phyloP scores from a whole-genome alignment of 2,888 invertebrate genomes.

The Lobophora halterata region DNA sequence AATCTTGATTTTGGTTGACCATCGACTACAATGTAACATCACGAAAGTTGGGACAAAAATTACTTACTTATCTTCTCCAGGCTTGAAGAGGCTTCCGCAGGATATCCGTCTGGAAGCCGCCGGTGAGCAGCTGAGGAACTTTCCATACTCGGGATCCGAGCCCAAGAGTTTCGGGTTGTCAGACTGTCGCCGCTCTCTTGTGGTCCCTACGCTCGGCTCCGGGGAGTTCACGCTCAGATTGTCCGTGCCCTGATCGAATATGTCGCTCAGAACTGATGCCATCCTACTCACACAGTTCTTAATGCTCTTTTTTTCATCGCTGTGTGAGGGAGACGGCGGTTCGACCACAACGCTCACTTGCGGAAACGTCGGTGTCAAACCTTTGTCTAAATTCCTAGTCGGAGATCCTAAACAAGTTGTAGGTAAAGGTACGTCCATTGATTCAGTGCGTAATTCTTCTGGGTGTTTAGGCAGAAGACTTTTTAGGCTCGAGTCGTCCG shows the following conservation, averaged over 20 bases:
- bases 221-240: constrained; percentile 67
- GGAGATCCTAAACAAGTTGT: constrained; percentile 30
- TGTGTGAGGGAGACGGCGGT: constrained; percentile 86
- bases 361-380: constrained; percentile 66
- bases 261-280: constrained; percentile 71
- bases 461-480: constrained; percentile 58
- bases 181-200: constrained; percentile 70
- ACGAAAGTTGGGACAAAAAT: too few species aligned
- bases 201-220: constrained; percentile 70
- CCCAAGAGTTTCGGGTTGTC: constrained; percentile 82
- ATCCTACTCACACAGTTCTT: constrained; percentile 65
- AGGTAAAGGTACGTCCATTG: constrained; percentile 7
- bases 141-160: constrained; percentile 83
- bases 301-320: constrained; percentile 77
- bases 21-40: too few species aligned
- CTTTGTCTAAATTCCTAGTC: constrained; percentile 17
- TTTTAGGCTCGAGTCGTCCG: constrained; percentile 55
- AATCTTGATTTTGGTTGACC: too few species aligned
- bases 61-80: constrained; percentile 83
- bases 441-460: constrained; percentile 54
- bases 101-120: constrained; percentile 94
- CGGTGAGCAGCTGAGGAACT: constrained; percentile 87
- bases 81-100: constrained; percentile 93
- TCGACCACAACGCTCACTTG: constrained; percentile 88
- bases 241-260: constrained; percentile 68